Evolutionary conservation across 2,113 vertebrate species (phyloP), one percentile per base, ranked within the genome.

Genomic region (Odontophorus gujanensis): DNA sequence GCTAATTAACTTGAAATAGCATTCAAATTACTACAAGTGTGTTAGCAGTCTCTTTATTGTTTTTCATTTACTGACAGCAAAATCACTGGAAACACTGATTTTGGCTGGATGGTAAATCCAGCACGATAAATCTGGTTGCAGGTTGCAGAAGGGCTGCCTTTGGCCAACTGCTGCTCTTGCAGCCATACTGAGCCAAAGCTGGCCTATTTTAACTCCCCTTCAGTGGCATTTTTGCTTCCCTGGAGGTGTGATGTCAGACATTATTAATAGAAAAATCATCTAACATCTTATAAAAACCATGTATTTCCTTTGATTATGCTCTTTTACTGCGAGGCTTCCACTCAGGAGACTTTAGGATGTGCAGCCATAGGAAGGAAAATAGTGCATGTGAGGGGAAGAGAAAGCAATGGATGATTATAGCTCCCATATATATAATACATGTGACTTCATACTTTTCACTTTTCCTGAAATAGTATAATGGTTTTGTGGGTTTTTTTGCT

Each of bases 251-350:
- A 84, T 1, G 1, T 89, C 84, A 91, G 85, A 32, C 59, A 63
- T 87, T 87, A 63, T 79, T 90, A 93, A 91, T 73, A 92, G 53
- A 42, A 72, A 89, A 58, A 87, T 71, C 69, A 38, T 77, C 51
- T 85, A 74, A 28, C 30, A 12, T 82, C 58, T 58, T 73, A 42
- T 50, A 79, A 80, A 89, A 87, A 14, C 63, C 53, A 17, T 24
- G 14, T 50, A 59, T 89, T 82, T 82, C 38, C 32, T 38, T 45
- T 38, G 12, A 87, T 58, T 80, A 48, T 2, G 14, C 61, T 42
- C 4, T 86, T 59, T 43, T 28, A 7, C 10, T 58, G 15, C 11
- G 14, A 16, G 5, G 67, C 89, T 89, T 73, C 32, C 13, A 22
- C 30, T n/a, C 5, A 76, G 50, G 4, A 16, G 20, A 7, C 2